Evolutionary conservation across 2,888 invertebrate genomes (phyloP).

Genomic region (Mimas tiliae): DNA sequence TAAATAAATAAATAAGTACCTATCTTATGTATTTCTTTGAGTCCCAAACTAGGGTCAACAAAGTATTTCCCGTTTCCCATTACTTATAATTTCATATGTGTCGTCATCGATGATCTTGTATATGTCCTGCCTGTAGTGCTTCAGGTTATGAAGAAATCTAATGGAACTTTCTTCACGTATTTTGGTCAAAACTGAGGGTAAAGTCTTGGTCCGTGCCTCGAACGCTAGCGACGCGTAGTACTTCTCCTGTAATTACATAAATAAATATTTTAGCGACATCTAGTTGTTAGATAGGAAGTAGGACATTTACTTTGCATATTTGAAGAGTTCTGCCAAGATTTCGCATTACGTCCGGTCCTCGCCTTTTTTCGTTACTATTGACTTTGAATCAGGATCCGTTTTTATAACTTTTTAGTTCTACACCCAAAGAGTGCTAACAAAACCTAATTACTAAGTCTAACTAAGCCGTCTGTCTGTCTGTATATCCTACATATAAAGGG

Average conservation of each 20-base stretch:
- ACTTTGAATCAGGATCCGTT: too few species aligned
- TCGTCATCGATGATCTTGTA: conserved; percentile 88
- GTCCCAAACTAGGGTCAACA: conserved; percentile 60
- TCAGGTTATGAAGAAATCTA: conserved; percentile 86
- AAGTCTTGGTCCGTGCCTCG: conserved; percentile 84
- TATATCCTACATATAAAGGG: too few species aligned
- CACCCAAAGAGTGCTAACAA: too few species aligned
- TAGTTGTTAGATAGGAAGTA: background rate
- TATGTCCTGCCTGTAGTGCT: conserved; percentile 86
- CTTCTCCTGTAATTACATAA: conserved; percentile 75
- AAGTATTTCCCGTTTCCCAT: conserved; percentile 72
- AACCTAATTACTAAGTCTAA: too few species aligned
- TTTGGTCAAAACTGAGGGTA: conserved; percentile 88
- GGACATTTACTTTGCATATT: too few species aligned
- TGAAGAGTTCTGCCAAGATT: too few species aligned
- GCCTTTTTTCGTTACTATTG: too few species aligned
- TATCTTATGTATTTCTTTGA: conserved; percentile 36
- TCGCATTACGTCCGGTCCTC: too few species aligned
- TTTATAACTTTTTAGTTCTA: too few species aligned
- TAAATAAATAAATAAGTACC: too few species aligned
- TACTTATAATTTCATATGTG: conserved; percentile 81
- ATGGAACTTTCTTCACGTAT: conserved; percentile 87
- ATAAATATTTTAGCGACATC: background rate
- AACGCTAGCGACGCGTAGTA: conserved; percentile 89
- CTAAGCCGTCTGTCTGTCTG: too few species aligned